A percentile compares a stretch with the other conserved stretches of the same genome.
phyloP scores from a whole-genome alignment of 2,888 invertebrate species.

The Melolontha melolontha region DNA sequence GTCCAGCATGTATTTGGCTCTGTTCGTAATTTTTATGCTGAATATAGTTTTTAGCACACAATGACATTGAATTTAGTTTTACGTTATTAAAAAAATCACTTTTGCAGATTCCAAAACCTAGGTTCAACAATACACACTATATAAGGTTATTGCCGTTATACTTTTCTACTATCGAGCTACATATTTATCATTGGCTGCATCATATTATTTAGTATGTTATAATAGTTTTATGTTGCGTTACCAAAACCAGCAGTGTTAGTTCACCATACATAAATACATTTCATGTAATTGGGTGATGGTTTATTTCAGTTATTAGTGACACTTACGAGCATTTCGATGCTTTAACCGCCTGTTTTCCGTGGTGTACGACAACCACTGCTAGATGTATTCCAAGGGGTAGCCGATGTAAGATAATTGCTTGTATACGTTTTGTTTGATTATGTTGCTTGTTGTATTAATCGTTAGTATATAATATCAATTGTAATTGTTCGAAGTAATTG shows the following conservation, averaged over 20 bases:
- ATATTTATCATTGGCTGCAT: constrained; percentile 16
- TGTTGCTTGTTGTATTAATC: constrained; percentile 18
- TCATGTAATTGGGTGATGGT: constrained; percentile 56
- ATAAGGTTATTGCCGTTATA: constrained; percentile 10
- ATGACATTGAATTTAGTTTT: not conserved
- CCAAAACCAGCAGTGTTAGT: constrained; percentile 28
- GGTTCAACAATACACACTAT: not conserved
- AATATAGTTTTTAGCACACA: too few species aligned
- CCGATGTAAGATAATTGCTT: constrained; percentile 69
- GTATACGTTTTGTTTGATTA: constrained; percentile 28
- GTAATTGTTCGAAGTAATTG: not conserved
- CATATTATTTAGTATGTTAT: constrained; percentile 14
- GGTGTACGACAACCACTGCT: constrained; percentile 75
- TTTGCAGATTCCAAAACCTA: constrained; percentile 20
- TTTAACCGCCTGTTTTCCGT: constrained; percentile 82
- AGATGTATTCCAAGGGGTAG: constrained; percentile 73
- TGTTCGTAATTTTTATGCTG: too few species aligned
- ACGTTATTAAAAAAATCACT: constrained; percentile 2
- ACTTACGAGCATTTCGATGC: constrained; percentile 82
- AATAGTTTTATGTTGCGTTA: constrained; percentile 34
- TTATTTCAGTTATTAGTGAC: constrained; percentile 75
- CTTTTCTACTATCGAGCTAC: constrained; percentile 7
- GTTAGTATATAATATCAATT: not conserved
- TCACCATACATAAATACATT: constrained; percentile 10
- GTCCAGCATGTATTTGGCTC: too few species aligned